Evolutionary conservation across 2,113 vertebrate genomes (phyloP).

Genomic region (Polyodon spathula): DNA sequence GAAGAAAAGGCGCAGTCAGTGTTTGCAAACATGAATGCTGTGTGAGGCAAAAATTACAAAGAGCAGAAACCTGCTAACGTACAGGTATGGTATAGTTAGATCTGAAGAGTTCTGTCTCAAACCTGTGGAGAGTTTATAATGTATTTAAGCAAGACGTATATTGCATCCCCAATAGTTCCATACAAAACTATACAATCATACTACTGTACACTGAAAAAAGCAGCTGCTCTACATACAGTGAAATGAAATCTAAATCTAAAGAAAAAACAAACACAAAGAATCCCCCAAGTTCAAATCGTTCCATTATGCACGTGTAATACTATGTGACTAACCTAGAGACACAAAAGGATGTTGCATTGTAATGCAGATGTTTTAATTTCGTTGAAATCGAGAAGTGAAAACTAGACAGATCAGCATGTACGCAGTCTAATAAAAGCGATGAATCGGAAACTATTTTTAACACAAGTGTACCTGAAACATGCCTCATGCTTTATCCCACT

Average conservation of each 20-base stretch:
- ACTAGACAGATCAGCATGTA: constrained; percentile 7
- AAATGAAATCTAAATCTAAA: constrained; percentile 10
- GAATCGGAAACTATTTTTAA: not conserved
- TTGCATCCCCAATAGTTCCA: too few species aligned
- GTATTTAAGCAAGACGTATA: too few species aligned
- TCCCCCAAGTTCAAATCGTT: constrained; percentile 8
- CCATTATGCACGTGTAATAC: constrained; percentile 1
- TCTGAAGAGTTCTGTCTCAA: too few species aligned
- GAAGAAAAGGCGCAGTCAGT: constrained; percentile 1
- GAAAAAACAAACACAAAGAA: not conserved
- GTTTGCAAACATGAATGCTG: constrained; percentile 32
- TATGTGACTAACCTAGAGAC: constrained; percentile 1
- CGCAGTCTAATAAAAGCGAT: constrained; percentile 16
- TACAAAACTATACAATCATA: too few species aligned
- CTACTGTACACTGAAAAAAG: too few species aligned
- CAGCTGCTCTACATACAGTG: too few species aligned
- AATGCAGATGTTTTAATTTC: constrained; percentile 19
- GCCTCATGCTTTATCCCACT: not conserved
- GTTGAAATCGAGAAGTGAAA: constrained; percentile 5
- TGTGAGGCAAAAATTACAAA: constrained; percentile 33
- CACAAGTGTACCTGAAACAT: not conserved
- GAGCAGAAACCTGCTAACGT: constrained; percentile 19
- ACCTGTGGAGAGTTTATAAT: too few species aligned
- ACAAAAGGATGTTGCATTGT: constrained; percentile 8
- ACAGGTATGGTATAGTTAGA: too few species aligned